Percentiles rank a stretch among this genome's conserved stretches.
Evolutionary conservation across 1,140 invertebrate species (phyloP).

Genomic region (Orchestia grillus): DNA sequence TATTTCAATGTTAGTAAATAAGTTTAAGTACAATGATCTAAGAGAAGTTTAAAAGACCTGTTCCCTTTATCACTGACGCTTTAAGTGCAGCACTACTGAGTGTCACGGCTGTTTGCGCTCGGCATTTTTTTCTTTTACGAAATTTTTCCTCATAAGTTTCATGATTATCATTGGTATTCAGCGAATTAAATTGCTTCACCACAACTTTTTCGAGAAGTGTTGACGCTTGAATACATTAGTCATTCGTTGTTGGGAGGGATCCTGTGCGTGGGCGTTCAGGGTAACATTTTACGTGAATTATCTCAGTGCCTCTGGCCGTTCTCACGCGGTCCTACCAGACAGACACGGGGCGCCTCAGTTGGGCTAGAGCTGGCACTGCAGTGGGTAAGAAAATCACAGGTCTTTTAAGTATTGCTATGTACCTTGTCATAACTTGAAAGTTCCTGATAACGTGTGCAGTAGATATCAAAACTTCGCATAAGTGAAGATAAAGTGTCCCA

Average conservation of each 20-base stretch:
- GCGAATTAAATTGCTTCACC: background rate
- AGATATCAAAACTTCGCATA: background rate
- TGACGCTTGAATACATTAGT: background rate
- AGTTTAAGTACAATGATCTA: too few species aligned
- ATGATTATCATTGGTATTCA: background rate
- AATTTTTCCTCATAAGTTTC: background rate
- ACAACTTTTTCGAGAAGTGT: background rate
- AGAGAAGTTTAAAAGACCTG: too few species aligned
- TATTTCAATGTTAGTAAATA: too few species aligned
- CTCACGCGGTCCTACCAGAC: background rate
- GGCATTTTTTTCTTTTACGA: background rate
- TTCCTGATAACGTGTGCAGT: background rate
- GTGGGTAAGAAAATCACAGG: background rate
- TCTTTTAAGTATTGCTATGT: background rate
- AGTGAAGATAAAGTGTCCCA: background rate
- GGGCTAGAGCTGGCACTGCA: background rate
- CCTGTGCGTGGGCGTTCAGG: background rate
- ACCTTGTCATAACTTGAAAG: background rate
- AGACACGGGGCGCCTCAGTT: background rate
- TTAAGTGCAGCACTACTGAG: too few species aligned
- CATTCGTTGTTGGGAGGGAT: background rate
- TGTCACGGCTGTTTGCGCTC: background rate
- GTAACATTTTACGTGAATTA: background rate
- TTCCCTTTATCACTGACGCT: too few species aligned
- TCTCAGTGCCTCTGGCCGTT: background rate